These are phyloP conservation scores for Aphelocoma californica DNA, from an alignment of 2,797 vertebrate species.

Conservation along the genomic window DNA sequence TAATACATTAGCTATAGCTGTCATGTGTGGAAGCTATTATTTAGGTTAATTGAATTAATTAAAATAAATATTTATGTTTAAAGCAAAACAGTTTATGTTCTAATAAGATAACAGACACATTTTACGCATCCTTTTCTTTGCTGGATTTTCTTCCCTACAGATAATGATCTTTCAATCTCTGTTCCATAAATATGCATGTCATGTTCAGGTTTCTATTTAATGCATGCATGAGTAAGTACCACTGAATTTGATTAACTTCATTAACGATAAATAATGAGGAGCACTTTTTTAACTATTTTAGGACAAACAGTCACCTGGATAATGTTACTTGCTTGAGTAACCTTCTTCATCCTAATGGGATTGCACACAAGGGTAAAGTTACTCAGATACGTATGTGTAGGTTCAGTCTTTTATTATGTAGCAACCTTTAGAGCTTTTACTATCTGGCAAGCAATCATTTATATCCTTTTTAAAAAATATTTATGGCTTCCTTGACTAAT, in stretches of 20 bases:
- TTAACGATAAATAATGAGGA: conserved; percentile 77
- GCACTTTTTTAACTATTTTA: conserved; percentile 73
- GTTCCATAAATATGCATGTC: conserved; percentile 76
- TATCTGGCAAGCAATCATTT: conserved; percentile 78
- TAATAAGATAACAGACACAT: conserved; percentile 62
- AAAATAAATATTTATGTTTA: conserved; percentile 74
- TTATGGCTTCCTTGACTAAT: conserved; percentile 81
- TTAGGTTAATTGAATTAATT: conserved; percentile 71
- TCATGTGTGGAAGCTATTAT: conserved; percentile 59
- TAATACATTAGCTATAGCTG: conserved; percentile 47
- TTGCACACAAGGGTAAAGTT: conserved; percentile 55
- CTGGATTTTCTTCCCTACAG: conserved; percentile 62
- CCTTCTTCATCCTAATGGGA: conserved; percentile 37
- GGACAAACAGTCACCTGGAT: conserved; percentile 62
- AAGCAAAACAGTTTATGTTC: conserved; percentile 68
- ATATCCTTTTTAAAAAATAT: conserved; percentile 78
- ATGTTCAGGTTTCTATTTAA: conserved; percentile 72
- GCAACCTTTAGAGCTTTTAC: conserved; percentile 75
- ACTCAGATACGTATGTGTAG: conserved; percentile 27
- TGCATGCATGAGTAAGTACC: conserved; percentile 67
- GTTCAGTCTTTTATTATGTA: conserved; percentile 69
- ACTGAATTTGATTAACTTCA: conserved; percentile 77
- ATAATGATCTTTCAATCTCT: conserved; percentile 72
- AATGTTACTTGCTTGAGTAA: conserved; percentile 43
- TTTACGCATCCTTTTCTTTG: conserved; percentile 63